Percentiles rank a stretch among this genome's conserved stretches.
phyloP scores from a whole-genome alignment of 1,140 invertebrate species.

The Eupristina koningsbergeri region DNA sequence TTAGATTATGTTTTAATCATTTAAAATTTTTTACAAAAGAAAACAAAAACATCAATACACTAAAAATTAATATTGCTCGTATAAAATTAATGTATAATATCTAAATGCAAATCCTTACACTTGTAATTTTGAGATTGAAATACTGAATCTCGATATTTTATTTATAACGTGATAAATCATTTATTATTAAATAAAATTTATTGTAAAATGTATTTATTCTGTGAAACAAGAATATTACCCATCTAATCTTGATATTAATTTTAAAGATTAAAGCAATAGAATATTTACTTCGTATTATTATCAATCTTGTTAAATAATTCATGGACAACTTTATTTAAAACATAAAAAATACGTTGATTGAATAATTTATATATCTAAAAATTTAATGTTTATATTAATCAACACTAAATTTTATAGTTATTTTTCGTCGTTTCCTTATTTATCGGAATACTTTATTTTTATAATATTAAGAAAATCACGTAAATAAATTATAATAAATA shows the following conservation, averaged over 20 bases:
- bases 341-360: neutral
- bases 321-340: neutral
- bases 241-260: neutral
- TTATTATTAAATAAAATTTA: neutral
- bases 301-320: neutral
- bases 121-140: neutral
- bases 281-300: neutral
- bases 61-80: neutral
- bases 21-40: neutral
- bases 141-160: neutral
- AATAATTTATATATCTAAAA: neutral
- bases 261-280: neutral
- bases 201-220: neutral
- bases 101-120: neutral
- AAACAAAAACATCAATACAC: neutral
- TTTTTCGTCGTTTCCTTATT: neutral
- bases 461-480: neutral
- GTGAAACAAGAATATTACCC: neutral
- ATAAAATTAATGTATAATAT: neutral
- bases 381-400: neutral
- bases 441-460: neutral
- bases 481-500: neutral
- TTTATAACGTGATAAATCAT: neutral
- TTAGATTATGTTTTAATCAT: neutral
- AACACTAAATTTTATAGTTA: neutral